Evolutionary conservation across 2,888 invertebrate genomes (phyloP).

Genomic region (Gnatocerus cornutus): DNA sequence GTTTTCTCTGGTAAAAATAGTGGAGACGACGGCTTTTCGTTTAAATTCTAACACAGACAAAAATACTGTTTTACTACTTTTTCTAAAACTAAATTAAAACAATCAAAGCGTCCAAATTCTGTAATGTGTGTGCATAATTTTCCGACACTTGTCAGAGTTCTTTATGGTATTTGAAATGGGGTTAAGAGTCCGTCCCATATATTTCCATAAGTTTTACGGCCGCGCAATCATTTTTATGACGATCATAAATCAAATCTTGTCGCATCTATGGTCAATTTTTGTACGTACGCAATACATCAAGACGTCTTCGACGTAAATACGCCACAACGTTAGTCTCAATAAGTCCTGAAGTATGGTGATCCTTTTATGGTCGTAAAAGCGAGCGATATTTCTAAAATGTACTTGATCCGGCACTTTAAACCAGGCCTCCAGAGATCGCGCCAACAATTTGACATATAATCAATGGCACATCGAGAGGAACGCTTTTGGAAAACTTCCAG

Average conservation of each 20-base stretch:
- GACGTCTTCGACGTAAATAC: slow-evolving; percentile 34
- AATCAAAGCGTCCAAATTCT: neutral
- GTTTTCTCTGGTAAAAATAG: no score
- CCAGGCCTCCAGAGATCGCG: slow-evolving; percentile 44
- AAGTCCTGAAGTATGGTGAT: slow-evolving; percentile 52
- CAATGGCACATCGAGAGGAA: slow-evolving; percentile 50
- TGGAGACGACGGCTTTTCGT: no score
- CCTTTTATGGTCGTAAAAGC: slow-evolving; percentile 50
- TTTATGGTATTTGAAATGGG: slow-evolving; percentile 33
- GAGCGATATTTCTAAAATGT: slow-evolving; percentile 54
- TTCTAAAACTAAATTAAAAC: no score
- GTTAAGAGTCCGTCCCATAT: slow-evolving; percentile 39
- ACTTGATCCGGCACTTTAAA: slow-evolving; percentile 56
- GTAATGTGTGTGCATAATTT: slow-evolving; percentile 19
- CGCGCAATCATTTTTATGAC: slow-evolving; percentile 37
- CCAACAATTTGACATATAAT: slow-evolving; percentile 53
- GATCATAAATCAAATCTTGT: slow-evolving; percentile 36
- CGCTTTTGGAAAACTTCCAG: neutral
- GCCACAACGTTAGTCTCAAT: slow-evolving; percentile 50
- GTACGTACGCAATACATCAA: slow-evolving; percentile 33
- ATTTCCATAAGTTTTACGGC: slow-evolving; percentile 44
- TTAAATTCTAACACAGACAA: no score
- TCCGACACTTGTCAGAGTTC: slow-evolving; percentile 14
- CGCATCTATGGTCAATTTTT: slow-evolving; percentile 38
- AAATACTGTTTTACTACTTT: no score